phyloP scores from a whole-genome alignment of 2,797 vertebrate species.

The Hydrolagus colliei region DNA sequence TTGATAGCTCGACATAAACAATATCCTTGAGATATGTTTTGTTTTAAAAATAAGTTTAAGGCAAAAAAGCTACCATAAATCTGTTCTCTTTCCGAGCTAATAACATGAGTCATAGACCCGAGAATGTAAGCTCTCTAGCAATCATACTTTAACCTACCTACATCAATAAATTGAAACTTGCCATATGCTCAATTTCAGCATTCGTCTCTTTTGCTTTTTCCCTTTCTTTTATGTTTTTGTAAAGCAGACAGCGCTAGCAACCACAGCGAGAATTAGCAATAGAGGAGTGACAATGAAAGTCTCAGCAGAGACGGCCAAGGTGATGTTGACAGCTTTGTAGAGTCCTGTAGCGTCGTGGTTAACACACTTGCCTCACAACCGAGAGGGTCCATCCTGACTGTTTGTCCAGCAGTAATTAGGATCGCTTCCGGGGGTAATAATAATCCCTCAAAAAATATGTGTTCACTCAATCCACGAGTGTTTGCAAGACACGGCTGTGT shows the following conservation, averaged over 20 bases:
- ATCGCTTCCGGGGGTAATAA: too few relatives aligned
- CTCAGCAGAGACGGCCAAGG: background rate
- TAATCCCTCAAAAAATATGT: too few relatives aligned
- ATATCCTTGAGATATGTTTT: background rate
- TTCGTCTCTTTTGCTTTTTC: background rate
- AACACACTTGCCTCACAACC: too few relatives aligned
- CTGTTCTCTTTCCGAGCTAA: background rate
- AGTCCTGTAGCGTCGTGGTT: too few relatives aligned
- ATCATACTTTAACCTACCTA: background rate
- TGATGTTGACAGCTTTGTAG: background rate
- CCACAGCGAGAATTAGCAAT: background rate
- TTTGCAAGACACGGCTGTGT: too few relatives aligned
- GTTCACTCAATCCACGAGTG: too few relatives aligned
- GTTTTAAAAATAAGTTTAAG: background rate
- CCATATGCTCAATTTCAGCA: background rate
- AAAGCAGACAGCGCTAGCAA: background rate
- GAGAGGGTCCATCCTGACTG: too few relatives aligned
- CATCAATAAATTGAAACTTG: background rate
- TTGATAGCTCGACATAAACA: background rate
- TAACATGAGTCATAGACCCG: background rate
- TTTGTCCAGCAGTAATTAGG: too few relatives aligned
- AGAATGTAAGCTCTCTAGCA: background rate
- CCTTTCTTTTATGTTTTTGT: background rate
- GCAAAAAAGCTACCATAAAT: background rate
- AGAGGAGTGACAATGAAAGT: background rate